phyloP scores from a whole-genome alignment of 2,113 vertebrate species.

The Ophiodon elongatus region DNA sequence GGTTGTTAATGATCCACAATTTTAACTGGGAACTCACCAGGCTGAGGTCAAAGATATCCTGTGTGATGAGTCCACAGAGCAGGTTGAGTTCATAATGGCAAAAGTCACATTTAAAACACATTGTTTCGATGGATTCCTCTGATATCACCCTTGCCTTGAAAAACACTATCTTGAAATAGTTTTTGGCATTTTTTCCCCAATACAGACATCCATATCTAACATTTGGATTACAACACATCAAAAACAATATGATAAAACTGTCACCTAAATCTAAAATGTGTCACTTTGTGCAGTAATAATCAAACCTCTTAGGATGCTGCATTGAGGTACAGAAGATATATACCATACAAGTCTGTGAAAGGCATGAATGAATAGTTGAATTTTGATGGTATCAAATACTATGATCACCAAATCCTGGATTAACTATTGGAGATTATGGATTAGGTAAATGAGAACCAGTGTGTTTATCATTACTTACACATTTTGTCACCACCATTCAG shows the following conservation, averaged over 20 bases:
- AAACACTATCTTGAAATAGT: constrained; percentile 21
- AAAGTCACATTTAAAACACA: constrained; percentile 3
- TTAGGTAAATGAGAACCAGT: background rate
- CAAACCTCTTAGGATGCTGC: constrained; percentile 5
- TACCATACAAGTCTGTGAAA: constrained; percentile 19
- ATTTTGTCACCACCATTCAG: background rate
- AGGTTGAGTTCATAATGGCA: background rate
- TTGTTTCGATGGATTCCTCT: background rate
- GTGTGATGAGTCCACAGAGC: background rate
- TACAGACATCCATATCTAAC: constrained; percentile 10
- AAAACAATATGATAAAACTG: constrained; percentile 8
- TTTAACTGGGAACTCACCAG: background rate
- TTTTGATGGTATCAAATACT: background rate
- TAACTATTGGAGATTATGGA: background rate
- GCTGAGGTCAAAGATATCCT: background rate
- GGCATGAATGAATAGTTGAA: constrained; percentile 10
- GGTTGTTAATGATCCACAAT: background rate
- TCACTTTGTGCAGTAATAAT: constrained; percentile 22
- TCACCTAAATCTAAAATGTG: constrained; percentile 12
- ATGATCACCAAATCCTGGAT: background rate
- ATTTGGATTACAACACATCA: constrained; percentile 4
- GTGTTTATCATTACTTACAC: constrained; percentile 7
- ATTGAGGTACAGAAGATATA: constrained; percentile 13
- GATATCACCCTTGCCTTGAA: constrained; percentile 5
- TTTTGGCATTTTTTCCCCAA: constrained; percentile 8